Percentiles rank a stretch among this genome's conserved stretches.
Conservation (phyloP, 2,797 vertebrate species). For the Sebastes diploproa region DNA sequence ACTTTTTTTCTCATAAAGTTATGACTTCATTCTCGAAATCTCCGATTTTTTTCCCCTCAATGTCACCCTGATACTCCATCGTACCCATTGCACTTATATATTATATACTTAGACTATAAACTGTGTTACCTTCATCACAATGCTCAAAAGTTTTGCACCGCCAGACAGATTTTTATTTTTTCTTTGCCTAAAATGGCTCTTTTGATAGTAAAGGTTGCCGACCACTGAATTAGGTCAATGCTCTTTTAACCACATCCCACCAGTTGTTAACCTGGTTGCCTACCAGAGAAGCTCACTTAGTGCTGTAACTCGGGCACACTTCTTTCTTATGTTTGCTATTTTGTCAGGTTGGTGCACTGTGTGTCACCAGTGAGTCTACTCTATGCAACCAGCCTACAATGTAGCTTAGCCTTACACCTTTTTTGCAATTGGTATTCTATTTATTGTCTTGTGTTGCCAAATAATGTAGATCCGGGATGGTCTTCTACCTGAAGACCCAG, state of each 20-base stretch:
- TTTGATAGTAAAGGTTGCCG: too few relatives aligned
- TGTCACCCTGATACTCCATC: too few relatives aligned
- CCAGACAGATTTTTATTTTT: too few relatives aligned
- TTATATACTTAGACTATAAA: too few relatives aligned
- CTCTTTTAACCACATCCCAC: background rate
- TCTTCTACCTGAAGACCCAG: slow-evolving; percentile 81
- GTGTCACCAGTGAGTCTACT: background rate
- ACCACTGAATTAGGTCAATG: background rate
- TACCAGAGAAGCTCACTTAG: background rate
- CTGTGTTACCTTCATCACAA: too few relatives aligned
- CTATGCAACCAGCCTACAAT: background rate
- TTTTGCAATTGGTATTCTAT: background rate
- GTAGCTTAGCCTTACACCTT: background rate
- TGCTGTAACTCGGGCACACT: background rate
- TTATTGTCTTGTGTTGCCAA: background rate
- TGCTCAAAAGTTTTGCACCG: too few relatives aligned
- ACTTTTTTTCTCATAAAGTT: too few relatives aligned
- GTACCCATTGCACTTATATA: too few relatives aligned
- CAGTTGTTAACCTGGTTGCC: too few relatives aligned
- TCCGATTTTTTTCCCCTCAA: accelerated
- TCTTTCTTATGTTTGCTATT: background rate
- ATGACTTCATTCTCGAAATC: too few relatives aligned
- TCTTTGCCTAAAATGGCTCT: too few relatives aligned
- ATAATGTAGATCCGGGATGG: slow-evolving; percentile 89
- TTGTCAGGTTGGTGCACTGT: background rate